Evolutionary conservation across 2,888 invertebrate genomes (phyloP).

Genomic region (Acronicta alni): DNA sequence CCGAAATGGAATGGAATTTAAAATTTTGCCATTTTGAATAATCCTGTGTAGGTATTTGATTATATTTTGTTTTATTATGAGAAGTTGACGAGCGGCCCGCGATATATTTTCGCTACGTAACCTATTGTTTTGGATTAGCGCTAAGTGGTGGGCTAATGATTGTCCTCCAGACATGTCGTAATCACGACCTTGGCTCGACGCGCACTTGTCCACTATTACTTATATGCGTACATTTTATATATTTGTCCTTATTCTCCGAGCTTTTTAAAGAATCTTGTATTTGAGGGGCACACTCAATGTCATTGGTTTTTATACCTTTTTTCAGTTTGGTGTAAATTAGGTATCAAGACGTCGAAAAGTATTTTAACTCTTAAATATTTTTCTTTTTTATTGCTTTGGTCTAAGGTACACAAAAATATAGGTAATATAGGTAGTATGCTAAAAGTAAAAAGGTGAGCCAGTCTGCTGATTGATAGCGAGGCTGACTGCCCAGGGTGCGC

Average conservation of each 20-base stretch:
- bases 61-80: background rate
- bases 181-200: conserved; percentile 63
- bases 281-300: conserved; percentile 29
- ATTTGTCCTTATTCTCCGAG: conserved; percentile 38
- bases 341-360: no score
- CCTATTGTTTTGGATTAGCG: conserved; percentile 60
- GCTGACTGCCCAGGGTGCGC: no score
- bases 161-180: conserved; percentile 65
- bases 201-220: conserved; percentile 52
- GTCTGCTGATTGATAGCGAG: no score
- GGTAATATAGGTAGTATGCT: no score
- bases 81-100: background rate
- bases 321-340: background rate
- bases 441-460: no score
- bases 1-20: no score
- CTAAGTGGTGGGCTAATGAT: conserved; percentile 60
- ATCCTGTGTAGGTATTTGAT: no score
- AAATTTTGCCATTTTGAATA: no score
- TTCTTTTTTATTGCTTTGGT: no score
- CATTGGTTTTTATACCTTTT: conserved; percentile 20
- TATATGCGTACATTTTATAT: conserved; percentile 40
- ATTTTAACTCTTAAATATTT: no score
- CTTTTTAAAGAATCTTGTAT: conserved; percentile 27
- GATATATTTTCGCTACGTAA: conserved; percentile 23
- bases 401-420: no score